Base-by-base conservation (phyloP, 2,888 invertebrate species). In the Antheraea yamamai region DNA sequence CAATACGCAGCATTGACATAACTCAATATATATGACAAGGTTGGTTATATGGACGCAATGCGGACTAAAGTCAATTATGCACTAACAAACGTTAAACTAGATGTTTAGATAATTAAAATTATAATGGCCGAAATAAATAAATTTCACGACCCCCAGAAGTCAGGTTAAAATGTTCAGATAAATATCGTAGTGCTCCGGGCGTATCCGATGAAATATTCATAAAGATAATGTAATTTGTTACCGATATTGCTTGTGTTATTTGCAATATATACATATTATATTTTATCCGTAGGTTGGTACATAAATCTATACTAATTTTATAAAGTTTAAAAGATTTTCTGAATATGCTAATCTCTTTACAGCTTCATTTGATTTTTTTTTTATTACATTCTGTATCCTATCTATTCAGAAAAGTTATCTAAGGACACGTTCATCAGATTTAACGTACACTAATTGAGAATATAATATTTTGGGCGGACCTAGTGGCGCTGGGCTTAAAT, bases 181-280 rank as follows among this genome's bases (percentile, higher is more conserved):
- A 86, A 88, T 84, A 89, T 87, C 85, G 79, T 73, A 16, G 76
- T 75, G 75, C 81, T 77, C 78, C 76, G 80, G 81, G 83, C 82
- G 77, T 78, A 66, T 76, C 79, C 74, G 78, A 88, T 90, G 89
- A 89, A 91, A 89, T 88, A 90, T 91, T 88, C 90, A 91, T 91
- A 89, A 89, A 89, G 87, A 89, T 85, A 86, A 85, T 81, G 89
- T 89, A 89, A 91, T 91, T 89, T 90, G 88, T 84, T 87, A 84
- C 86, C 86, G 85, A 89, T 90, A 91, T 89, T 88, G 87, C 78
- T 79, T 82, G 80, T 66, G 64, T 66, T 47, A 66, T 66, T 12
- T 66, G 64, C 64, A 66, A 16, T 82, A 82, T 64, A 51, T 66
- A 61, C 68, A 47, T 52, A 30, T 61, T 61, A 64, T 58, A 73